Evolutionary conservation across 1,140 invertebrate genomes (phyloP).

Genomic region (Sitophilus oryzae): DNA sequence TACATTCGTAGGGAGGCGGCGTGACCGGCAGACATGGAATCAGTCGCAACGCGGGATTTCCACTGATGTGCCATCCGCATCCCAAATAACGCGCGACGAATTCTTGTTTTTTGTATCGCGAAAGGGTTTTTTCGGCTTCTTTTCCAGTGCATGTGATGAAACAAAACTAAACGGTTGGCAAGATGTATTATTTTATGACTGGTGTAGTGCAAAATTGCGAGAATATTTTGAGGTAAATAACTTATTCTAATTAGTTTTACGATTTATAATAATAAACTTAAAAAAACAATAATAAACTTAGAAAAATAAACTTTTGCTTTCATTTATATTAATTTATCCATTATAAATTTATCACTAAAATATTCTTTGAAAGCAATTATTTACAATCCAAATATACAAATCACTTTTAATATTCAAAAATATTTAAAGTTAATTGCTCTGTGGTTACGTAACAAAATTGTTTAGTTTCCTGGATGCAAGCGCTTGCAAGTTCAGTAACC

Average conservation of each 20-base stretch:
- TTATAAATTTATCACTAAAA: no score
- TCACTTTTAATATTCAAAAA: no score
- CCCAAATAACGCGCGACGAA: constrained; percentile 9
- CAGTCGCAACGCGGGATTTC: constrained; percentile 26
- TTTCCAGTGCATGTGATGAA: constrained; percentile 13
- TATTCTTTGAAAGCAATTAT: no score
- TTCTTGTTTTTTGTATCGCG: constrained; percentile 13
- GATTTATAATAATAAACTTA: not conserved
- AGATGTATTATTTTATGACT: constrained; percentile 42
- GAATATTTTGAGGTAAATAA: constrained; percentile 37
- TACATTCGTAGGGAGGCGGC: constrained; percentile 3
- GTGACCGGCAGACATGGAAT: constrained; percentile 14
- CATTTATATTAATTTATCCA: no score
- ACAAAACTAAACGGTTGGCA: constrained; percentile 1
- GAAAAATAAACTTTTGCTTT: no score
- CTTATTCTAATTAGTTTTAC: not conserved
- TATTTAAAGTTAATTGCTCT: no score
- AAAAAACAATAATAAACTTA: not conserved
- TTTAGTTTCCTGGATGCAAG: not conserved
- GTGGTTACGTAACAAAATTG: not conserved
- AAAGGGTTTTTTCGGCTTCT: constrained; percentile 3
- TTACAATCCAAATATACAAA: no score
- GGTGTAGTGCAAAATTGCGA: constrained; percentile 40
- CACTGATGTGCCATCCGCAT: constrained; percentile 17
- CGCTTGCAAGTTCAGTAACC: constrained; percentile 15